Percentiles rank a stretch among this genome's conserved stretches.
phyloP scores from a whole-genome alignment of 2,113 vertebrate genomes.

The Perca flavescens region DNA sequence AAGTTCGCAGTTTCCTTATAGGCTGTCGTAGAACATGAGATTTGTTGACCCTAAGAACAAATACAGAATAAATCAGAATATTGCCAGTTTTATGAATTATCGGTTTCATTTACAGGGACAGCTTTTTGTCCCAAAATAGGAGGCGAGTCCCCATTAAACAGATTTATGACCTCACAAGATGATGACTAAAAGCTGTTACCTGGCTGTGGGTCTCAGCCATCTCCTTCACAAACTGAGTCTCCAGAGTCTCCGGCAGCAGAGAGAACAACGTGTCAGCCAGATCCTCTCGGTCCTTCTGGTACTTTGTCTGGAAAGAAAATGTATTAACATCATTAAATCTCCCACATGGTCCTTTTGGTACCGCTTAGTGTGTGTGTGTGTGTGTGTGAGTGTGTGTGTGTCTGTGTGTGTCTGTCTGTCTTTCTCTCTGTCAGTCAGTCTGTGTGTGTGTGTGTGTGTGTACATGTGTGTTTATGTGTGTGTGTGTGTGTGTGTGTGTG shows the following conservation, averaged over 20 bases:
- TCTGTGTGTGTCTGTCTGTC: too few species aligned
- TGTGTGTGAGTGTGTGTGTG: too few species aligned
- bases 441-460: too few species aligned
- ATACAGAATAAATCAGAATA: too few species aligned
- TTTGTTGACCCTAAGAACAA: too few species aligned
- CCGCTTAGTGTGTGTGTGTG: too few species aligned
- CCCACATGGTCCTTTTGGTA: not conserved
- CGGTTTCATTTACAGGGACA: not conserved
- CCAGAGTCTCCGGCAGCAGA: slow-evolving; percentile 72
- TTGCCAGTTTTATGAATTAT: not conserved
- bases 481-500: too few species aligned
- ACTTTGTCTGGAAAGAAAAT: slow-evolving; percentile 29
- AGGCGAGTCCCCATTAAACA: not conserved
- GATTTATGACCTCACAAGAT: not conserved
- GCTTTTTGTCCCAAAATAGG: not conserved
- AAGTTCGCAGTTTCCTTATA: too few species aligned
- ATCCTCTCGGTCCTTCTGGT: slow-evolving; percentile 71
- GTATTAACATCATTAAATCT: too few species aligned
- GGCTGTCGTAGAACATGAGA: too few species aligned
- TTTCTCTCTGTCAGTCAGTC: too few species aligned
- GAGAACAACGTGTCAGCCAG: slow-evolving; percentile 62
- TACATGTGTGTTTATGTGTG: accelerated
- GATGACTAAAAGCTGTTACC: slow-evolving; percentile 20
- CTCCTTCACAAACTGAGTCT: slow-evolving; percentile 74
- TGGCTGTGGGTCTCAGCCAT: slow-evolving; percentile 72